Base-by-base conservation (phyloP, 2,888 invertebrate genomes). In the Clitarchus hookeri region DNA sequence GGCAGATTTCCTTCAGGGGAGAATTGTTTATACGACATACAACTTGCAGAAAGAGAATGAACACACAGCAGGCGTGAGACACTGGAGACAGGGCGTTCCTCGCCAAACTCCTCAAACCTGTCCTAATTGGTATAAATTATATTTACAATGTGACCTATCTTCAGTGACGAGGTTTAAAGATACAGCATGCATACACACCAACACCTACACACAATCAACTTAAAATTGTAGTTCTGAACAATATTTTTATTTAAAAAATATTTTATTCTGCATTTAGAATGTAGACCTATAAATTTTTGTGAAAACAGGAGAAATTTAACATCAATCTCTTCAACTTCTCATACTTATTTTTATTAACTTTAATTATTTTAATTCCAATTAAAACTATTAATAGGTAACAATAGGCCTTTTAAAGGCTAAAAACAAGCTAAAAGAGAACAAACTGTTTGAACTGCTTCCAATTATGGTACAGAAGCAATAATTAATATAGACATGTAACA, bases 121-220 rank as follows among this genome's bases (percentile, higher is more conserved):
- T 80, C 44, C 82, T 85, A 53, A 80, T 85, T 80, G 19, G 12
- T 26, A 86, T 86, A 86, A 86, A 86, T 82, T 86, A 86, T 86
- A 86, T 86, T 48, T 86, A 86, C 86, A 86, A 27, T 44, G 44
- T 36, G 26, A 84, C 80, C 54, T 86, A 84, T 25, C 82, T 79
- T 27, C 78, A 78, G 83, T 44, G 83, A 85, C 86, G 53, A 86
- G 77, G 82, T 85, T 23, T n/a, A 83, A 54, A 79, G 48, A 86
- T 19, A 84, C 84, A 27, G 79, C 84, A 84, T 82, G 44, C 82
- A 12, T 44, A 82, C 82, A 82, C 82, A 82, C 65, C 65, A 65
- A 65, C 65, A 65, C 65, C 65, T 65, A 65, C 65, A 65, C 65
- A 65, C 6, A 23, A 23, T 65, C 8, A 65, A 12, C 65, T 65